Evolutionary conservation across 2,797 vertebrate genomes (phyloP).

Genomic region (Notoglanidium macrostoma): DNA sequence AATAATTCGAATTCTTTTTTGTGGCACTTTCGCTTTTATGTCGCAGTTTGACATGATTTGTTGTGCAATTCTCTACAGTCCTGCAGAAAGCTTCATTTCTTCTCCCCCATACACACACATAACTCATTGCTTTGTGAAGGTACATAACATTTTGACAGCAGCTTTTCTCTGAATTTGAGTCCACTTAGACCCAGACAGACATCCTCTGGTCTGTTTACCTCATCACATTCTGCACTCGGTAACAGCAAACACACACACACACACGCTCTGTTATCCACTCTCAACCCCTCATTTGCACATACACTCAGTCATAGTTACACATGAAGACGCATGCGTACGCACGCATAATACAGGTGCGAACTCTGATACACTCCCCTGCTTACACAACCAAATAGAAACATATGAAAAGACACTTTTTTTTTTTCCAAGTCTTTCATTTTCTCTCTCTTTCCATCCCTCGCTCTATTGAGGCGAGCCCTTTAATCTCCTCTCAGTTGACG

Average conservation of each 20-base stretch:
- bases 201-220: slow-evolving; percentile 38
- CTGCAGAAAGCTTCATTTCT: slow-evolving; percentile 17
- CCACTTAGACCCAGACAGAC: slow-evolving; percentile 35
- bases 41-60: slow-evolving; percentile 21
- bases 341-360: slow-evolving; percentile 59
- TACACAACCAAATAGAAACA: slow-evolving; percentile 64
- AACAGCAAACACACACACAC: neutral
- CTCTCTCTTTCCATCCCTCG: slow-evolving; percentile 44
- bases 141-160: slow-evolving; percentile 42
- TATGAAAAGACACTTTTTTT: slow-evolving; percentile 56
- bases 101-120: neutral
- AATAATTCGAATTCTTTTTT: neutral
- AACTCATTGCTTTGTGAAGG: slow-evolving; percentile 26
- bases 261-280: neutral
- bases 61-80: slow-evolving; percentile 13
- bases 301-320: slow-evolving; percentile 24
- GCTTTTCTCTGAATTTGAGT: slow-evolving; percentile 38
- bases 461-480: slow-evolving; percentile 54
- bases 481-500: slow-evolving; percentile 50
- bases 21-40: neutral
- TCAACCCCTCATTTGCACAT: slow-evolving; percentile 19
- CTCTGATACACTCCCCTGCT: slow-evolving; percentile 55
- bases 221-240: slow-evolving; percentile 14
- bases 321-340: slow-evolving; percentile 13
- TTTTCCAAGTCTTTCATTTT: slow-evolving; percentile 31